Evolutionary conservation across 53 echinoderm and acorn worm genomes (phyloP), one percentile per base, ranked within the genome.

Genomic region (Paelopatides confundens): DNA sequence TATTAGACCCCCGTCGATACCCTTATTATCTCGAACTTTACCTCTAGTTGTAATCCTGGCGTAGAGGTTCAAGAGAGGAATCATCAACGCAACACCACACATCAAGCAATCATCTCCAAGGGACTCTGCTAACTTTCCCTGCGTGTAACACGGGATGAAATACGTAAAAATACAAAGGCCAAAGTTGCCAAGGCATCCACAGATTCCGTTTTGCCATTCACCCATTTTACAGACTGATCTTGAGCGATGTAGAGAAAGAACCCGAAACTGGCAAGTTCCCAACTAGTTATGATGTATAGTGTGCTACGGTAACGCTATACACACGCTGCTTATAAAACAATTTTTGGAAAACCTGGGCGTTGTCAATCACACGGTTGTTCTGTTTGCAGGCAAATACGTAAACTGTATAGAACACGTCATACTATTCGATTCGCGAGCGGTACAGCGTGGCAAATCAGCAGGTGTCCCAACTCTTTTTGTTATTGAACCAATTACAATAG

Each of bases 101-200:
- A 97, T 90, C 69, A 97, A 77, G 76, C 97, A 97, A 65, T 97
- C 97, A 87, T 97, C 97, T 24, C 97, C 97, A n/a, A 97, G 54
- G n/a, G 98, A 87, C 43, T 97, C 98, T 34, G 97, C 97, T 26
- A 95, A 85, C 86, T 97, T 97, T 82, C 97, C 97, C 69, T 95
- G 95, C 33, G 97, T 97, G 74, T 93, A 97, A 88, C 97, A 97
- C 14, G 97, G 97, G 48, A 95, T 77, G 69, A 97, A 66, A 58
- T 92, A 97, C 9, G 95, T 69, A 91, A 97, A 95, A 38, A 97
- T 95, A 77, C 97, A 97, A 92, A 97, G 87, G 32, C 97, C 97
- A 77, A 97, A 89, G 90, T 98, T 98, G 94, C 93, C 90, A 82
- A 97, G 93, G 85, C 98, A 97, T 15, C 98, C 95, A 76, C 90